These are phyloP conservation scores for Siniperca knerii DNA, from an alignment of 2,113 vertebrate species.

Conservation along the genomic window DNA sequence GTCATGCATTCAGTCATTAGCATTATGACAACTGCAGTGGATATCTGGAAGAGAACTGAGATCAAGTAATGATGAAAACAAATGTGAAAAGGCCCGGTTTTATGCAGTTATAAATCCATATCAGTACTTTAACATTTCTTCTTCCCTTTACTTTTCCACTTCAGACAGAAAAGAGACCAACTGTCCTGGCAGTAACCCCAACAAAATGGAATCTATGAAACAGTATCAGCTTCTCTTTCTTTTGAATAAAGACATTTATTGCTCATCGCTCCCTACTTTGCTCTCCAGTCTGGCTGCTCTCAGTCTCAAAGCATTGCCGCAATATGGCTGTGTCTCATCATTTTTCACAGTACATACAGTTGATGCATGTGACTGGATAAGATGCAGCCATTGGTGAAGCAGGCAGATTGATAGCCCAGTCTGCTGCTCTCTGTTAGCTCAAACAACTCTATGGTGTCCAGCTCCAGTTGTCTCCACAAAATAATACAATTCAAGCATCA, in stretches of 20 bases:
- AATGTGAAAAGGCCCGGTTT: conserved; percentile 17
- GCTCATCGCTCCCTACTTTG: not conserved
- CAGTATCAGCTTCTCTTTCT: conserved; percentile 3
- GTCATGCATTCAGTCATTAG: not conserved
- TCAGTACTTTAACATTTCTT: not conserved
- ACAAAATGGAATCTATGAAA: conserved; percentile 1
- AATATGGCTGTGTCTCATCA: not conserved
- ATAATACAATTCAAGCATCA: not conserved
- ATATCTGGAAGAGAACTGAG: not conserved
- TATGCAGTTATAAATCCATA: not conserved
- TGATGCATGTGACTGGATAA: not conserved
- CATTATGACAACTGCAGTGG: not conserved
- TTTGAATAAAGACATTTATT: conserved; percentile 14
- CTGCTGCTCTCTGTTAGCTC: not conserved
- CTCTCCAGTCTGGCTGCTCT: conserved; percentile 2
- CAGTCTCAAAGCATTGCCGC: not conserved
- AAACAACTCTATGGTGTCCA: not conserved
- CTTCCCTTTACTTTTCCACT: conserved; percentile 1
- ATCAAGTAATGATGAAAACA: conserved; percentile 1
- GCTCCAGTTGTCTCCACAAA: not conserved
- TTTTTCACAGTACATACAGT: not conserved
- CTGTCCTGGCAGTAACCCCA: not conserved
- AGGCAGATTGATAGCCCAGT: not conserved
- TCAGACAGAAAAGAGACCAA: not conserved
- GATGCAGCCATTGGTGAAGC: not conserved